phyloP scores from a whole-genome alignment of 2,113 vertebrate genomes.

The Struthio camelus region DNA sequence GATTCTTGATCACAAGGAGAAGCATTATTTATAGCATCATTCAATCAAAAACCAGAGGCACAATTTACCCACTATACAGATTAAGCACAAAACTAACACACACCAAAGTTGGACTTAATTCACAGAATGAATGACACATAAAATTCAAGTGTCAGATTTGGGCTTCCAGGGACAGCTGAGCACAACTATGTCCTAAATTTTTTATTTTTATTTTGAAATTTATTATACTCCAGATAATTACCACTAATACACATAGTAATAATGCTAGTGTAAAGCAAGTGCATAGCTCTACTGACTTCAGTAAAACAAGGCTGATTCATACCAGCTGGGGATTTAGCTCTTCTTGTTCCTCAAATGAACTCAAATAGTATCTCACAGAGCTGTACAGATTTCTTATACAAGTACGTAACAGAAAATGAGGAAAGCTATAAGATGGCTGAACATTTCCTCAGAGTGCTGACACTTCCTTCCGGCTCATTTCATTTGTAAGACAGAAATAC shows the following conservation, averaged over 20 bases:
- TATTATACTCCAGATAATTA: neutral
- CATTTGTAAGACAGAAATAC: neutral
- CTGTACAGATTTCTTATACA: neutral
- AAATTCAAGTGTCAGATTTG: neutral
- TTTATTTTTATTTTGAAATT: neutral
- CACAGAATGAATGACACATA: neutral
- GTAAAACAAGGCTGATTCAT: neutral
- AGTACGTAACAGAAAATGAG: neutral
- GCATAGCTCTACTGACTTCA: neutral
- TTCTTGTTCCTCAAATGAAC: constrained; percentile 1
- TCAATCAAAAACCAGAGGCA: neutral
- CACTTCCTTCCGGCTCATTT: neutral
- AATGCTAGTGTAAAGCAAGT: neutral
- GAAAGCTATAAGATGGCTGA: neutral
- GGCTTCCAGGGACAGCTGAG: neutral
- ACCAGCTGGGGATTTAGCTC: neutral
- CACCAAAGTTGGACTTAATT: neutral
- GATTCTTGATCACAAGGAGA: neutral
- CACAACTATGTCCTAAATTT: neutral
- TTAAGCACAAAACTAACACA: neutral
- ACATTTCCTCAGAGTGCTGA: neutral
- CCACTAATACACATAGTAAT: neutral
- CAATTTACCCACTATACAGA: neutral
- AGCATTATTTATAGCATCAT: neutral
- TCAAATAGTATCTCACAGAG: neutral